Evolutionary conservation across 1,140 invertebrate genomes (phyloP), one percentile per base, ranked within the genome.

Genomic region (Neuroterus valhalla): DNA sequence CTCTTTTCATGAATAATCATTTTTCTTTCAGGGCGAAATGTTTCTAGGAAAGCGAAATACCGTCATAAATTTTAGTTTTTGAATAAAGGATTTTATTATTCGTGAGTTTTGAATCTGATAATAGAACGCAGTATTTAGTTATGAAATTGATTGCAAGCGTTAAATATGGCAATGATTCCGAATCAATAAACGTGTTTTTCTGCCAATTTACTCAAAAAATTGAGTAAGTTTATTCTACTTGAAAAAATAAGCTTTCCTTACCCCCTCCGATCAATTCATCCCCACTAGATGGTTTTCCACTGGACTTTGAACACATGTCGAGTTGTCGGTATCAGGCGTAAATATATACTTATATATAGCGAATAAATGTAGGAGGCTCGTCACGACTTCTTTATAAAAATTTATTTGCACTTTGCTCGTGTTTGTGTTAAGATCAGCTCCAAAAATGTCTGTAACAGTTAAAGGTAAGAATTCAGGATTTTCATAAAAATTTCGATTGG

Each of bases 381-480:
- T 31, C 11, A 10, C 14, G n/a, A 43, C 17, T 66, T 17, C 23
- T 66, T 73, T 14, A 73, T 68, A n/a, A 42, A 44, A 50, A 55
- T 46, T 70, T 42, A 70, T 17, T 71, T 52, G 48, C 3, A 70
- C 11, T 15, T 66, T 21, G 11, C n/a, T 62, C 21, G 55, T 23
- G 55, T 62, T 66, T 31, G 21, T 15, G 62, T 55, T 17, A 71
- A 66, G 17, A 14, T 38, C 21, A 26, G n/a, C 23, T 62, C 12
- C 52, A 71, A 75, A 70, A 19, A 77, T 77, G 75, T 77, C 75
- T 17, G 71, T 77, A 21, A 42, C 71, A 43, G 72, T 71, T 12
- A 77, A 77, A 73, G 75, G 75, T 77, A 77, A 31, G 26, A 44
- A 14, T 42, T 21, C 55, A 52, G 42, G 23, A 62, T 38, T 43